phyloP scores from a whole-genome alignment of 2,888 invertebrate genomes.

The Drosophila stalkeri region DNA sequence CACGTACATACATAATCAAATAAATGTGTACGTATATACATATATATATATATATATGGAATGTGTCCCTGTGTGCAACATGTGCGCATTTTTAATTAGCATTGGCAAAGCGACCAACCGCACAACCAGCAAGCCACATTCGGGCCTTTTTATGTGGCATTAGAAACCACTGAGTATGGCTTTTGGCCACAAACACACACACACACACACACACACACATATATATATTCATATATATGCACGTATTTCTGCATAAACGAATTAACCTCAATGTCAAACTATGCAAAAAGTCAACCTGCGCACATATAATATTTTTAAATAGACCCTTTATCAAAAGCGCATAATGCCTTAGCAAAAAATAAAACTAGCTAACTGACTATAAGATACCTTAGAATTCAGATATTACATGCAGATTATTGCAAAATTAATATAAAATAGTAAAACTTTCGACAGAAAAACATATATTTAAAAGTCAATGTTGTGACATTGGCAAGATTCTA shows the following conservation, averaged over 20 bases:
- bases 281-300: slow-evolving; percentile 46
- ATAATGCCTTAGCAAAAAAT: slow-evolving; percentile 21
- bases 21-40: slow-evolving; percentile 1
- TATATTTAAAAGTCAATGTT: too few relatives aligned
- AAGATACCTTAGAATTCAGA: not conserved
- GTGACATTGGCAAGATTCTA: too few relatives aligned
- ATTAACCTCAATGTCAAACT: slow-evolving; percentile 67
- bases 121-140: slow-evolving; percentile 10
- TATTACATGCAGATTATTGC: too few relatives aligned
- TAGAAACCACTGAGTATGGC: slow-evolving; percentile 40
- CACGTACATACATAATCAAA: slow-evolving; percentile 1
- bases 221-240: slow-evolving; percentile 3
- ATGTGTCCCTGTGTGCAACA: slow-evolving; percentile 62
- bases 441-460: too few relatives aligned
- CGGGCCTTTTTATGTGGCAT: slow-evolving; percentile 43
- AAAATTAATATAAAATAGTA: too few relatives aligned
- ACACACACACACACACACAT: not conserved
- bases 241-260: slow-evolving; percentile 55
- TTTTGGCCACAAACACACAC: slow-evolving; percentile 27
- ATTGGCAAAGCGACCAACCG: slow-evolving; percentile 31
- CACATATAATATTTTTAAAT: slow-evolving; percentile 21
- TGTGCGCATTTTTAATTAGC: slow-evolving; percentile 74
- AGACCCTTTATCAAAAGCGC: slow-evolving; percentile 35
- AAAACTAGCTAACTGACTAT: not conserved
- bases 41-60: not conserved